A percentile compares a stretch with the other conserved stretches of the same genome.
phyloP scores from a whole-genome alignment of 1,140 invertebrate genomes.

The Sycophaga agraensis region DNA sequence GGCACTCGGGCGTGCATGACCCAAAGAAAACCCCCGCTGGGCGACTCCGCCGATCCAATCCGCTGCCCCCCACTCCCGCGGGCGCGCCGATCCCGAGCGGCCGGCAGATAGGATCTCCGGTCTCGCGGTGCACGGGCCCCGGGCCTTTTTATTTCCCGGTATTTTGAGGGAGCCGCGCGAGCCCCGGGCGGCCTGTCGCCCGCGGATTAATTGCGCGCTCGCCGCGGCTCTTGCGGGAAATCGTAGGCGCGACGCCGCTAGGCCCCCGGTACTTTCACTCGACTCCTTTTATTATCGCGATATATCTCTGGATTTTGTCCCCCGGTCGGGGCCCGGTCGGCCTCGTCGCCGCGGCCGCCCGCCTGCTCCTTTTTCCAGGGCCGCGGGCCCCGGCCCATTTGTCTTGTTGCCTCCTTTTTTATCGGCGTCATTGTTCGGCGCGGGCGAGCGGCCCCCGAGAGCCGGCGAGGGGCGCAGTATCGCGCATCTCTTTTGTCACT shows the following conservation, averaged over 20 bases:
- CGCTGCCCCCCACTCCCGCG: neutral
- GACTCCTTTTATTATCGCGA: constrained; percentile 23
- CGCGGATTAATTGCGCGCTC: no score
- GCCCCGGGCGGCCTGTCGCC: no score
- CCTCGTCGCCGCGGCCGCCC: neutral
- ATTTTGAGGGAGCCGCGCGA: no score
- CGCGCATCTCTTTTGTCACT: constrained; percentile 22
- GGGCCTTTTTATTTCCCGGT: neutral
- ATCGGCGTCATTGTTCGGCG: constrained; percentile 36
- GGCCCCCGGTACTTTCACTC: constrained; percentile 24
- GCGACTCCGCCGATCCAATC: constrained; percentile 35
- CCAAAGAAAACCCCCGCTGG: constrained; percentile 43
- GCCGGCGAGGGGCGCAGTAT: neutral
- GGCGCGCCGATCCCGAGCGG: no score
- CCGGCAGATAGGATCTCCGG: no score
- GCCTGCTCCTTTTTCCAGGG: neutral
- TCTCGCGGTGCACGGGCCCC: no score
- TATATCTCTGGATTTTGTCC: constrained; percentile 4
- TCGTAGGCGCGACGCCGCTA: no score
- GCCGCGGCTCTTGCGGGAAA: neutral
- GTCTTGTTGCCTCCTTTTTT: constrained; percentile 43
- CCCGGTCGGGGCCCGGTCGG: neutral
- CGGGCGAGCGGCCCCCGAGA: constrained; percentile 23
- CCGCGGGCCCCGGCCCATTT: constrained; percentile 34
- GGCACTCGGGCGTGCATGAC: constrained; percentile 35